Conservation (phyloP, 2,797 vertebrate genomes). For the Typhlichthys subterraneus region DNA sequence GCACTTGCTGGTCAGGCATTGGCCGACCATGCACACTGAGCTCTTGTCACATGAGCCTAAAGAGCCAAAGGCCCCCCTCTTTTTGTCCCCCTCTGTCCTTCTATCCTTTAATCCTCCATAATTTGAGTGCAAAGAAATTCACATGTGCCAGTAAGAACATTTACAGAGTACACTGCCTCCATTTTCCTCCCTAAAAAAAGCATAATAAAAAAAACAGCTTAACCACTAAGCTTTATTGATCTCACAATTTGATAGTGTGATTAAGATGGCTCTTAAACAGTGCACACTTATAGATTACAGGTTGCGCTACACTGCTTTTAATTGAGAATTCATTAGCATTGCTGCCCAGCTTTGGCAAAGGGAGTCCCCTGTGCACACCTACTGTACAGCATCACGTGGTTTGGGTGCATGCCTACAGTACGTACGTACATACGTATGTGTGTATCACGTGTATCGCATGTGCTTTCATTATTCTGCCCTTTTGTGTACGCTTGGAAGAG, state of each 20-base stretch:
- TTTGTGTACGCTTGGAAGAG: constrained; percentile 8
- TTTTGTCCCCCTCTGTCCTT: constrained; percentile 34
- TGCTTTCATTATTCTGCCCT: constrained; percentile 7
- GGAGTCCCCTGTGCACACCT: constrained; percentile 5
- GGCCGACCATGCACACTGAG: constrained; percentile 73
- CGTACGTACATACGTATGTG: not conserved
- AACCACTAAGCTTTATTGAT: constrained; percentile 85
- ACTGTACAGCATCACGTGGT: constrained; percentile 17
- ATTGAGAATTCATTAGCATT: constrained; percentile 58
- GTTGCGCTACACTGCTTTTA: constrained; percentile 44
- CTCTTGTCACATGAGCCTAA: constrained; percentile 86
- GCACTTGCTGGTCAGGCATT: constrained; percentile 38
- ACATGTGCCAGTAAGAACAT: constrained; percentile 91
- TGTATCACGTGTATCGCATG: constrained; percentile 5
- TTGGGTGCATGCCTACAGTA: constrained; percentile 9
- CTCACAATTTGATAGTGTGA: constrained; percentile 82
- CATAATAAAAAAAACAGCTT: constrained; percentile 80
- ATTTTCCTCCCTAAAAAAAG: constrained; percentile 81
- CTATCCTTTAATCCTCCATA: constrained; percentile 90
- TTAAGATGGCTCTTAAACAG: constrained; percentile 73
- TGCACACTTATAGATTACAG: constrained; percentile 65
- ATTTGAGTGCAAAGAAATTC: constrained; percentile 93
- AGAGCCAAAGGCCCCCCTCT: constrained; percentile 36
- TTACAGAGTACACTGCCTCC: constrained; percentile 85
- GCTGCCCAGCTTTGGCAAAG: constrained; percentile 33